phyloP scores from a whole-genome alignment of 2,888 invertebrate species.

The Schrankia costaestrigalis region DNA sequence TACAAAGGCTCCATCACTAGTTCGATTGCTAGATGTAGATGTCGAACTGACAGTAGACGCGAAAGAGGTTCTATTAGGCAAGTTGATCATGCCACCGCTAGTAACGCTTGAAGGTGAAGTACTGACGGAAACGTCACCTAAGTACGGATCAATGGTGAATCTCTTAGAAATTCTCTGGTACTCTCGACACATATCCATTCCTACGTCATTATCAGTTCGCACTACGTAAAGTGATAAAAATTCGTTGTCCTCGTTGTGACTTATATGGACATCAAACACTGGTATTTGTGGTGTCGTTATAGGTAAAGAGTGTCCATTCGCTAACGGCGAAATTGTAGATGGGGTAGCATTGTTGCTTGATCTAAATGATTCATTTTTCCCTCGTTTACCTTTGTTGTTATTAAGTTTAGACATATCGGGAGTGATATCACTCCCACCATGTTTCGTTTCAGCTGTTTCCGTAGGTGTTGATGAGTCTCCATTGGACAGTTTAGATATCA shows the following conservation, averaged over 20 bases:
- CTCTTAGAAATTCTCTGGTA: slow-evolving; percentile 73
- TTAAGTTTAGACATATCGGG: slow-evolving; percentile 63
- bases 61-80: slow-evolving; percentile 68
- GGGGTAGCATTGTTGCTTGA: slow-evolving; percentile 69
- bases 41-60: slow-evolving; percentile 68
- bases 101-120: slow-evolving; percentile 75
- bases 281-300: slow-evolving; percentile 65
- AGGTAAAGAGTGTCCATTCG: slow-evolving; percentile 70
- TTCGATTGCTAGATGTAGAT: slow-evolving; percentile 65
- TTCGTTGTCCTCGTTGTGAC: slow-evolving; percentile 70
- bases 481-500: slow-evolving; percentile 72
- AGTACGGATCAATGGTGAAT: slow-evolving; percentile 70
- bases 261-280: slow-evolving; percentile 67
- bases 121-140: slow-evolving; percentile 66
- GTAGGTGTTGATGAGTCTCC: slow-evolving; percentile 73
- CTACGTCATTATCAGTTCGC: slow-evolving; percentile 69
- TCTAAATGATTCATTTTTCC: slow-evolving; percentile 64
- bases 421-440: slow-evolving; percentile 49
- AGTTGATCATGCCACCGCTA: slow-evolving; percentile 65
- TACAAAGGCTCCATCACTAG: slow-evolving; percentile 73
- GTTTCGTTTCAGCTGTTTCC: slow-evolving; percentile 44
- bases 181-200: slow-evolving; percentile 72
- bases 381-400: slow-evolving; percentile 49
- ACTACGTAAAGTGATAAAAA: slow-evolving; percentile 70
- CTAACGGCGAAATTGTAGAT: slow-evolving; percentile 72